Conservation (phyloP, 2,888 invertebrate genomes). For the Therioaphis trifolii region DNA sequence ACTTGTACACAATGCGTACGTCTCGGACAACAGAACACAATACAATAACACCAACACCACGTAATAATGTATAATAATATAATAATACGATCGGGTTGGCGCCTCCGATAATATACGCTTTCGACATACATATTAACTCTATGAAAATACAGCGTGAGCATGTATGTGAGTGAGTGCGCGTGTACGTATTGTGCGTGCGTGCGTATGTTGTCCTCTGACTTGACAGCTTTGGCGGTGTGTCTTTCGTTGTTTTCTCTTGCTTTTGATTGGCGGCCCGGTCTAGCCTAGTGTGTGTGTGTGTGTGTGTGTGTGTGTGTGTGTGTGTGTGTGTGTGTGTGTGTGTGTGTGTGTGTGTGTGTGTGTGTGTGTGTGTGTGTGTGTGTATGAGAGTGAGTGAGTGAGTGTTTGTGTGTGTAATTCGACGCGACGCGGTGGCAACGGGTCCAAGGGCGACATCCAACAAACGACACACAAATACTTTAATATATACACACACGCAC, state of each 20-base stretch:
- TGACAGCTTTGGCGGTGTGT: slow-evolving; percentile 26
- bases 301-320: neutral
- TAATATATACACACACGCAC: too few species aligned
- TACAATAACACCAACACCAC: slow-evolving; percentile 6
- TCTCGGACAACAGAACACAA: neutral
- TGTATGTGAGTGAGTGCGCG: neutral
- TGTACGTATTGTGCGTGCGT: neutral
- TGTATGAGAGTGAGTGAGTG: too few species aligned
- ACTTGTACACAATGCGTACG: neutral
- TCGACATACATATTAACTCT: slow-evolving; percentile 31
- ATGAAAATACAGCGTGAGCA: neutral
- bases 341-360: neutral
- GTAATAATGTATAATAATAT: slow-evolving; percentile 31
- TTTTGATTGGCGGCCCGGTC: slow-evolving; percentile 12
- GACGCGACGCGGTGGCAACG: slow-evolving; percentile 13
- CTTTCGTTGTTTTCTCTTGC: slow-evolving; percentile 32
- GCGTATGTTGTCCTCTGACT: slow-evolving; percentile 25
- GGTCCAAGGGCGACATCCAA: slow-evolving; percentile 39
- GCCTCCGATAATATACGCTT: slow-evolving; percentile 42
- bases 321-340: neutral
- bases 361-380: neutral
- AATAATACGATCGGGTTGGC: slow-evolving; percentile 41
- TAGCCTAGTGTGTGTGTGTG: neutral
- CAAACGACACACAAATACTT: too few species aligned
- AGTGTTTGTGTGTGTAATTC: neutral